phyloP scores from a whole-genome alignment of 2,113 vertebrate species.

The Rhizomys pruinosus region DNA sequence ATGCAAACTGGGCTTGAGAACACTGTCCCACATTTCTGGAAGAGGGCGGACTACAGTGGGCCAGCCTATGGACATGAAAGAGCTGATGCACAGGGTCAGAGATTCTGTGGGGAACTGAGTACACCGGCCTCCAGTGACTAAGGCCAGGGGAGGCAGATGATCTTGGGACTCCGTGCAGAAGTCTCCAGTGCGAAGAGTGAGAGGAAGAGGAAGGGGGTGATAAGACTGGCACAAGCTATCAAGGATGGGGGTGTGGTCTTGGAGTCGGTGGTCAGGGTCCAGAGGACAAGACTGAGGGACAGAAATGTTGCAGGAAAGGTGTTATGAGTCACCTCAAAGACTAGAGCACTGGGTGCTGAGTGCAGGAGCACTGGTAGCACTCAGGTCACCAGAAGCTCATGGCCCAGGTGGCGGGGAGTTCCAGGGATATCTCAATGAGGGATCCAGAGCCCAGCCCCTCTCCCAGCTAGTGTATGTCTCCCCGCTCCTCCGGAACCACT shows the following conservation, averaged over 20 bases:
- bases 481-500: neutral
- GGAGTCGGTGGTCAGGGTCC: neutral
- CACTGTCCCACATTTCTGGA: neutral
- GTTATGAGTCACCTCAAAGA: neutral
- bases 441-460: neutral
- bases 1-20: neutral
- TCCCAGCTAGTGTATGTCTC: neutral
- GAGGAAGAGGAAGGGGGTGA: neutral
- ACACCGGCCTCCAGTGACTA: neutral
- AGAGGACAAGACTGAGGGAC: neutral
- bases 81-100: neutral
- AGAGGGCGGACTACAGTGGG: neutral
- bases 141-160: neutral
- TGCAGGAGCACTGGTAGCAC: neutral
- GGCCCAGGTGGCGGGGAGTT: neutral
- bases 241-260: neutral
- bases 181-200: neutral
- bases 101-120: neutral
- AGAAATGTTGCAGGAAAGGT: neutral
- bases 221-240: neutral
- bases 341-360: neutral
- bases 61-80: neutral
- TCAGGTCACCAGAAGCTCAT: neutral
- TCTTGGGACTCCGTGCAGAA: neutral
- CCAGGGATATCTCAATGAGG: neutral